phyloP scores from a whole-genome alignment of 2,888 invertebrate species.

The Alsophila aescularia region DNA sequence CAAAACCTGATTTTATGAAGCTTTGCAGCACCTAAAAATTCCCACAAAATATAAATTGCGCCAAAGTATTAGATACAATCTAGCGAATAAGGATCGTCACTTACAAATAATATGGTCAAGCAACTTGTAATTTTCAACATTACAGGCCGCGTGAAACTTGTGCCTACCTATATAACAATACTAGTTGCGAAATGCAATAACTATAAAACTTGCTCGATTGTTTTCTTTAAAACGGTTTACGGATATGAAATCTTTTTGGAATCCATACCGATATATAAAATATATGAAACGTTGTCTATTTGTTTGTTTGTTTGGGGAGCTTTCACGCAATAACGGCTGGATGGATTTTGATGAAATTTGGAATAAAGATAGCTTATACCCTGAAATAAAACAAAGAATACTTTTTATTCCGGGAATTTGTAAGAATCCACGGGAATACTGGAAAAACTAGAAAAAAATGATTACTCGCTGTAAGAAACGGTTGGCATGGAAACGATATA shows the following conservation, averaged over 20 bases:
- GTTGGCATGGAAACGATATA: no score
- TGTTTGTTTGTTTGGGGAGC: no score
- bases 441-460: no score
- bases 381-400: no score
- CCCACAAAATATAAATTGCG: conserved; percentile 22
- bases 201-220: conserved; percentile 27
- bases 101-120: conserved; percentile 33
- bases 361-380: no score
- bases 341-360: no score
- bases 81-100: conserved; percentile 27
- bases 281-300: no score
- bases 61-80: conserved; percentile 19
- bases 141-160: conserved; percentile 15
- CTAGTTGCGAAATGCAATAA: conserved; percentile 29
- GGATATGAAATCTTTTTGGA: not conserved
- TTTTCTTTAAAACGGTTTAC: conserved; percentile 12
- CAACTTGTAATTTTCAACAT: conserved; percentile 35
- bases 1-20: conserved; percentile 45
- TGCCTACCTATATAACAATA: conserved; percentile 18
- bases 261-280: no score
- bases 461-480: no score
- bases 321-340: no score
- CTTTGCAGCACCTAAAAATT: conserved; percentile 52
- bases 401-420: no score
- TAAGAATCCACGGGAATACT: no score